These are phyloP conservation scores for Ciona savignyi DNA, from an alignment of 23 tunicate genomes.

Conservation along the genomic window DNA sequence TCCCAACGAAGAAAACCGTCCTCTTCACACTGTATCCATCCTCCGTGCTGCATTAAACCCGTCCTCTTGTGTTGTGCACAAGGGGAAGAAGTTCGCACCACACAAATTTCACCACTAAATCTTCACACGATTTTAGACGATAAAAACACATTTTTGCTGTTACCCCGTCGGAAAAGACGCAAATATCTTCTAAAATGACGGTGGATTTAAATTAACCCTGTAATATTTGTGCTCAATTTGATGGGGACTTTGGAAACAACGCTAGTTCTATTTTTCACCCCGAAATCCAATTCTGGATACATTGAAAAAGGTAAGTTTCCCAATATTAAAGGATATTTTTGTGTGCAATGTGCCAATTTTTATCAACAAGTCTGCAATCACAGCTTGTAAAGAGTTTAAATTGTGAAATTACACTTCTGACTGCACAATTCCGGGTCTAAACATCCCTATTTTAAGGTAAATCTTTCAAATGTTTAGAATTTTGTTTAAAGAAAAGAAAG, in stretches of 20 bases:
- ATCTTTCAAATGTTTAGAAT: too few species aligned
- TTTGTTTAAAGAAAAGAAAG: too few species aligned
- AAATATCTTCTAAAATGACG: conserved; percentile 9
- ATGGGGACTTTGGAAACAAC: conserved; percentile 97
- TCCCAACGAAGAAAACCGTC: conserved; percentile 73
- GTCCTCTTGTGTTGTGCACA: conserved; percentile 20
- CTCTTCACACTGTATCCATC: conserved; percentile 62
- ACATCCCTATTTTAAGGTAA: too few species aligned
- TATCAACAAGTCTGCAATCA: too few species aligned
- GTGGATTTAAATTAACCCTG: conserved; percentile 3
- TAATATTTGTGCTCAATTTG: conserved; percentile 50
- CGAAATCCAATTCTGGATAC: conserved; percentile 46
- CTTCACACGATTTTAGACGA: conserved; percentile 19
- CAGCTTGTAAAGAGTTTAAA: background rate
- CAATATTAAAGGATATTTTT: too few species aligned
- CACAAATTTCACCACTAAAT: conserved; percentile 25
- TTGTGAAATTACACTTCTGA: background rate
- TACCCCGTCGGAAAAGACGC: conserved; percentile 51
- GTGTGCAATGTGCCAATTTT: too few species aligned
- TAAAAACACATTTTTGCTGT: conserved; percentile 43
- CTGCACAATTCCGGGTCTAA: too few species aligned
- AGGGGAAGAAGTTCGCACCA: conserved; percentile 16
- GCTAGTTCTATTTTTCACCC: conserved; percentile 63
- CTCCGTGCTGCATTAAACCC: conserved; percentile 34
- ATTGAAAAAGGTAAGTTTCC: conserved; percentile 43